A percentile compares a stretch with the other conserved stretches of the same genome.
These are phyloP conservation scores for Guaruba guarouba DNA, from an alignment of 2,113 vertebrate species.

Conservation along the genomic window DNA sequence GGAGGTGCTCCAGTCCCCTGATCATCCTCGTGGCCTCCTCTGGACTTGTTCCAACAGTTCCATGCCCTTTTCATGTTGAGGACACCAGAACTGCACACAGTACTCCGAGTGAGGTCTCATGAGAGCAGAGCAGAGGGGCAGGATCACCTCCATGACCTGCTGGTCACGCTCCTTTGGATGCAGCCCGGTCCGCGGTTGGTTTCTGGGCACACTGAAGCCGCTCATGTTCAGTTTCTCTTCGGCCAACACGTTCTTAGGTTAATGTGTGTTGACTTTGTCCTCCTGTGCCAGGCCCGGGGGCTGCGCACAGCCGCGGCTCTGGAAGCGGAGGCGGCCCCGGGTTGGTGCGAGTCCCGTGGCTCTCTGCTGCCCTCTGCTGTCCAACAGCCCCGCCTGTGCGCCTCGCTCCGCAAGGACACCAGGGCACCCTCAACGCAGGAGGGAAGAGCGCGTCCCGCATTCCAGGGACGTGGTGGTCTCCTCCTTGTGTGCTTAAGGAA, in stretches of 20 bases:
- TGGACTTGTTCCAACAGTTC: too few relatives aligned
- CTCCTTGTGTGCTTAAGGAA: fast-evolving
- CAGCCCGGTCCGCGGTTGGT: background rate
- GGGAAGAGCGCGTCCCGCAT: fast-evolving
- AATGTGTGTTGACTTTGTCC: fast-evolving
- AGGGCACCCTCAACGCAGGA: fast-evolving
- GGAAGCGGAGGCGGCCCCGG: background rate
- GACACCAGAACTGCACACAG: too few relatives aligned
- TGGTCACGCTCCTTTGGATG: background rate
- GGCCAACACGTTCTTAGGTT: background rate
- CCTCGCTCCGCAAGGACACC: fast-evolving
- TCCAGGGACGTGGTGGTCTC: fast-evolving
- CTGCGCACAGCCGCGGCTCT: fast-evolving
- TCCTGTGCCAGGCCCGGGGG: fast-evolving
- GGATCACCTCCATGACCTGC: background rate
- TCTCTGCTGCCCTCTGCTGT: constrained; percentile 49
- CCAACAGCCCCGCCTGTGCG: background rate
- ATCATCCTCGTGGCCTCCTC: too few relatives aligned
- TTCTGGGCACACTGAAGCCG: background rate
- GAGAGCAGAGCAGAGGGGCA: background rate
- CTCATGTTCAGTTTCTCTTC: background rate
- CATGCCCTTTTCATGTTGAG: too few relatives aligned
- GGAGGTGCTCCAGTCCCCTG: too few relatives aligned
- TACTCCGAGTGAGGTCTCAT: too few relatives aligned
- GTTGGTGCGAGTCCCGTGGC: background rate